Percentiles rank a stretch among this genome's conserved stretches.
phyloP scores from a whole-genome alignment of 2,797 vertebrate genomes.

The Nannoperca obscura region DNA sequence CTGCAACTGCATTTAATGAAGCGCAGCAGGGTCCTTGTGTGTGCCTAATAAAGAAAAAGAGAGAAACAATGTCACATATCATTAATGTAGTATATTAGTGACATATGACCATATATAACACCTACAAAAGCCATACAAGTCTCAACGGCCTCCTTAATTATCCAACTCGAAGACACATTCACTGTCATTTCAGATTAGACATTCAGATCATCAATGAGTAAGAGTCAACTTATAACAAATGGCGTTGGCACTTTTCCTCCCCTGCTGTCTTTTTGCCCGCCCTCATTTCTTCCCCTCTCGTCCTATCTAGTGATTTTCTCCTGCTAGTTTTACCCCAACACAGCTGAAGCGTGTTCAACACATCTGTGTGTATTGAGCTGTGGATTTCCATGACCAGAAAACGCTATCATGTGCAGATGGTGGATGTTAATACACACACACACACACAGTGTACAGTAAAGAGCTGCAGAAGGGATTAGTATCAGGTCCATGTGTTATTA shows the following conservation, averaged over 20 bases:
- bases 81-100: neutral
- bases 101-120: neutral
- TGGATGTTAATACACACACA: neutral
- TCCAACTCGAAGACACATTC: neutral
- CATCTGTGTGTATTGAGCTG: slow-evolving; percentile 15
- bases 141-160: neutral
- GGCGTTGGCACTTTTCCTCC: neutral
- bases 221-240: neutral
- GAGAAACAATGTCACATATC: neutral
- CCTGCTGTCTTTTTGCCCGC: neutral
- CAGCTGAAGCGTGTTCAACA: slow-evolving; percentile 6
- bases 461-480: neutral
- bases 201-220: neutral
- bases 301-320: neutral
- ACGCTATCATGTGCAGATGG: neutral
- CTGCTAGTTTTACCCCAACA: neutral
- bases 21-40: neutral
- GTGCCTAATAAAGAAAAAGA: neutral
- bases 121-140: neutral
- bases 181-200: neutral
- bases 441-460: neutral
- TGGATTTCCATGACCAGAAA: slow-evolving; percentile 1
- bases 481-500: slow-evolving; percentile 10
- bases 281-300: neutral
- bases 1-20: neutral